A percentile compares a stretch with the other conserved stretches of the same genome.
These are phyloP conservation scores for Xenotilapia flavipinnis DNA, from an alignment of 2,113 vertebrate species.

Conservation along the genomic window DNA sequence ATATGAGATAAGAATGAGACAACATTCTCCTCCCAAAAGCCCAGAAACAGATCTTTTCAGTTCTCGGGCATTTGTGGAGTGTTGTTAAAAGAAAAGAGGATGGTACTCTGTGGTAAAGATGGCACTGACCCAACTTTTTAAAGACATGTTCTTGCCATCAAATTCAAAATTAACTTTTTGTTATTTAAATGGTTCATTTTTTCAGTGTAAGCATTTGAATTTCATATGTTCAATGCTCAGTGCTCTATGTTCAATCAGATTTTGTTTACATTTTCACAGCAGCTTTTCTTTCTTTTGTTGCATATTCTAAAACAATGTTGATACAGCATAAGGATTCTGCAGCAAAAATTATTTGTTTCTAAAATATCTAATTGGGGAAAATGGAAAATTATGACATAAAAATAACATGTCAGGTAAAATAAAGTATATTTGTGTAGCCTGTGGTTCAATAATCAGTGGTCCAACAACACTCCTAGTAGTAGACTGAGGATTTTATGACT, in stretches of 20 bases:
- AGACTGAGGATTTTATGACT: not conserved
- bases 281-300: not conserved
- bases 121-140: not conserved
- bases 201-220: not conserved
- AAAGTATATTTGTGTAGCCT: not conserved
- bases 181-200: rapidly evolving
- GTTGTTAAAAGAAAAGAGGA: not conserved
- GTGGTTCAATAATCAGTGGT: not conserved
- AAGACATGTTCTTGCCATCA: not conserved
- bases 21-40: not conserved
- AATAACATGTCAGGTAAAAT: not conserved
- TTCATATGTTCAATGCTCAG: not conserved
- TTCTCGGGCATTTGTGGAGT: rapidly evolving
- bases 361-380: not conserved
- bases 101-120: not conserved
- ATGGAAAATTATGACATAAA: not conserved
- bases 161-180: not conserved
- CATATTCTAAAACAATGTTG: not conserved
- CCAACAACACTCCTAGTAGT: rapidly evolving
- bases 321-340: not conserved
- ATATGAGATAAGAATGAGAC: not conserved
- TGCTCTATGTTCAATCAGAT: not conserved
- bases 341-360: not conserved
- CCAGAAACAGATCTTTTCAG: not conserved
- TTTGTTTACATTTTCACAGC: not conserved